Evolutionary conservation across 2,113 vertebrate species (phyloP).

Genomic region (Sorex araneus): DNA sequence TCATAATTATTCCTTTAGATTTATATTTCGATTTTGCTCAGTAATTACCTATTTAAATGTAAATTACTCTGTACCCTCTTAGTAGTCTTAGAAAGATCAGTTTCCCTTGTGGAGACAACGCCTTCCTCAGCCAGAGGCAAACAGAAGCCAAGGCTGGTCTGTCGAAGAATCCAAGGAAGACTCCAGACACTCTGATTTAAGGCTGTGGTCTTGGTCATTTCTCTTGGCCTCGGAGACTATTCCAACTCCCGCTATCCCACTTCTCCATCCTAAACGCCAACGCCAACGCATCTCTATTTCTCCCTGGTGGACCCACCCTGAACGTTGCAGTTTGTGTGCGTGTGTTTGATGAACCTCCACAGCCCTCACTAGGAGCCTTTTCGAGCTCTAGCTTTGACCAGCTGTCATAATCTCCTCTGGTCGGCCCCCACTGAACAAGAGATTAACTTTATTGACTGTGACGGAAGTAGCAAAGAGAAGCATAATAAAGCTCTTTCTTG

Average conservation of each 20-base stretch:
- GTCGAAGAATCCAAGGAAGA: slow-evolving; percentile 3
- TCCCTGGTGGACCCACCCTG: no score
- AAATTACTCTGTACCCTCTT: slow-evolving; percentile 82
- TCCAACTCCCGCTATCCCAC: not conserved
- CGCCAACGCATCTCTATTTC: not conserved
- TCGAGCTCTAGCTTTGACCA: no score
- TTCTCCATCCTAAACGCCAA: not conserved
- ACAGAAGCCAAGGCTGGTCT: not conserved
- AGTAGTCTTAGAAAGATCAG: slow-evolving; percentile 76
- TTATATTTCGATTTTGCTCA: slow-evolving; percentile 82
- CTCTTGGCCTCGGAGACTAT: not conserved
- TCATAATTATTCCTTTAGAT: slow-evolving; percentile 76
- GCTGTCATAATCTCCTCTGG: not conserved
- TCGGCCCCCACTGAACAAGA: not conserved
- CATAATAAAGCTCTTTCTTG: not conserved
- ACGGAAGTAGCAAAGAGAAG: not conserved
- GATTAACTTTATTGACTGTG: not conserved
- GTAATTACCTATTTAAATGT: slow-evolving; percentile 86
- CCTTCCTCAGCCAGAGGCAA: slow-evolving; percentile 55
- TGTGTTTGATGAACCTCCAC: not conserved
- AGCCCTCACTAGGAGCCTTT: no score
- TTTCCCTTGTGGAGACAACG: slow-evolving; percentile 72
- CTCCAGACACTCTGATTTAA: not conserved
- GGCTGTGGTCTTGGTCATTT: not conserved
- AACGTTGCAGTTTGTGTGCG: not conserved